Percentiles rank a stretch among this genome's conserved stretches.
Evolutionary conservation across 1,140 invertebrate species (phyloP).

Genomic region (Penaeus vannamei): DNA sequence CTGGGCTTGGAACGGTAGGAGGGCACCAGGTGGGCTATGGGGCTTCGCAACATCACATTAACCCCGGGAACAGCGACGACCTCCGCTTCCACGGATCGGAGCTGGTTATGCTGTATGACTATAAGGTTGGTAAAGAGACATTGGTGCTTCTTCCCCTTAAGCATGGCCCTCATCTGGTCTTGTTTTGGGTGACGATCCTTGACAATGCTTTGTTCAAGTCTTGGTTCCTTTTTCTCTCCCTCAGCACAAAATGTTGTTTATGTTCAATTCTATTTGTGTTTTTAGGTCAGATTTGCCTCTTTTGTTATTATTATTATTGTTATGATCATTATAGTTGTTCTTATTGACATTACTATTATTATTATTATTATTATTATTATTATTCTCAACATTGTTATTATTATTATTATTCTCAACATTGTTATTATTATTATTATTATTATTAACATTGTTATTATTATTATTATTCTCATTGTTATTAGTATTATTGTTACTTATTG

Average conservation of each 20-base stretch:
- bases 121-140: slow-evolving; percentile 78
- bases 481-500: neutral
- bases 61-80: slow-evolving; percentile 69
- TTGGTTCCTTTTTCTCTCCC: neutral
- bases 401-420: too few relatives aligned
- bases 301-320: too few relatives aligned
- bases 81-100: slow-evolving; percentile 86
- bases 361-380: too few relatives aligned
- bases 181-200: neutral
- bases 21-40: slow-evolving; percentile 59
- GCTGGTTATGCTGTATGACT: slow-evolving; percentile 94
- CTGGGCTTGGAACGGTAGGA: slow-evolving; percentile 39
- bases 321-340: too few relatives aligned
- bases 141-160: neutral
- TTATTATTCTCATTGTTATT: too few relatives aligned
- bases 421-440: too few relatives aligned
- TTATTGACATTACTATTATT: too few relatives aligned
- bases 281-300: too few relatives aligned
- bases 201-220: too few relatives aligned
- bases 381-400: too few relatives aligned
- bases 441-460: too few relatives aligned
- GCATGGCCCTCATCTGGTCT: neutral
- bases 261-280: too few relatives aligned
- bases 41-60: slow-evolving; percentile 68
- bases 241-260: neutral